Conservation (phyloP, 1,140 invertebrate genomes). For the Drosophila seguyi region DNA sequence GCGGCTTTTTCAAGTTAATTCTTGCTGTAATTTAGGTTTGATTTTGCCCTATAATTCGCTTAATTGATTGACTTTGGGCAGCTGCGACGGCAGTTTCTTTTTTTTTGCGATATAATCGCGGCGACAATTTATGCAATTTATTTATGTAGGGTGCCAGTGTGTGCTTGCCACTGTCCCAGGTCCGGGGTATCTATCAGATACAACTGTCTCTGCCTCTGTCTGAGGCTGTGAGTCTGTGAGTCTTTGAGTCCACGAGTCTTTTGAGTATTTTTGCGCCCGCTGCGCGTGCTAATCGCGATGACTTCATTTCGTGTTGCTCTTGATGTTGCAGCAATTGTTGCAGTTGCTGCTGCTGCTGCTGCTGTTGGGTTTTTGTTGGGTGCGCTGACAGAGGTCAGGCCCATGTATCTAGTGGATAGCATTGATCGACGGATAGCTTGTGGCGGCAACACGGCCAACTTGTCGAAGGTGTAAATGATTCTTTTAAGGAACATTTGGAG, state of each 20-base stretch:
- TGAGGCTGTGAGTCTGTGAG: not conserved
- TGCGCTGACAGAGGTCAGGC: constrained; percentile 59
- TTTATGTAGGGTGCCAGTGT: constrained; percentile 44
- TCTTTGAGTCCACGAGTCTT: constrained; percentile 4
- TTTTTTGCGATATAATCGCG: constrained; percentile 25
- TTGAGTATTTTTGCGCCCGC: constrained; percentile 11
- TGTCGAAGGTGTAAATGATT: constrained; percentile 57
- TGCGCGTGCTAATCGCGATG: constrained; percentile 71
- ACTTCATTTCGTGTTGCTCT: constrained; percentile 66
- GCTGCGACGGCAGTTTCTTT: constrained; percentile 7
- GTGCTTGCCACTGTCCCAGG: constrained; percentile 31
- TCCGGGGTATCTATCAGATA: constrained; percentile 51
- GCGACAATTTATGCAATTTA: constrained; percentile 54
- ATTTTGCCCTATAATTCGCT: constrained; percentile 31
- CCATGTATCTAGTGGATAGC: constrained; percentile 50
- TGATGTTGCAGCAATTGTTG: constrained; percentile 32
- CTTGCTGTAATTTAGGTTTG: constrained; percentile 21
- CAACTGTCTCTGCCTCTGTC: constrained; percentile 29
- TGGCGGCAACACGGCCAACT: constrained; percentile 28
- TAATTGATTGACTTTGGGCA: constrained; percentile 49
- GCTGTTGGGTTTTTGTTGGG: constrained; percentile 14
- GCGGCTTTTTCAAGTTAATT: constrained; percentile 25
- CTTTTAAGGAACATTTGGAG: constrained; percentile 15
- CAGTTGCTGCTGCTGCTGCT: constrained; percentile 2
- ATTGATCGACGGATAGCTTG: constrained; percentile 46